Evolutionary conservation across 2,888 invertebrate species (phyloP), one percentile per base, ranked within the genome.

Genomic region (Hypsopygia costalis): DNA sequence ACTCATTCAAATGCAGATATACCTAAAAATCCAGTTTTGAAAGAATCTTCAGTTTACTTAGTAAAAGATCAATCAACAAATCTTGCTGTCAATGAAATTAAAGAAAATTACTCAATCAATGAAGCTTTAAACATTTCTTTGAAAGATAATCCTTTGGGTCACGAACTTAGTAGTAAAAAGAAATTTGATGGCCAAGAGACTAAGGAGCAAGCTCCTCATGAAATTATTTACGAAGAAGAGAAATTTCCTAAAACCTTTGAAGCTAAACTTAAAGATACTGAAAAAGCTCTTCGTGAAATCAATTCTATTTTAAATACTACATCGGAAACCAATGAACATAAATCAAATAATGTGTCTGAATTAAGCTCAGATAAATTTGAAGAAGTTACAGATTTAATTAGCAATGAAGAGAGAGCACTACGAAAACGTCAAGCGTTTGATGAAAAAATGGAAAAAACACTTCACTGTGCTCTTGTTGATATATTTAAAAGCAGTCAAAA

Each of bases 61-160:
- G 60, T 76, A 11, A 75, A 73, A 61, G 69, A 68, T 1, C 51
- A 69, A 47, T 58, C 43, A 35, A 65, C 61, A 42, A 67, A 61
- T n/a, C 69, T 66, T 3, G 47, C 49, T n/a, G 66, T 75, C 46
- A 69, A 77, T 8, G 77, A 79, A 58, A 52, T 82, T 1, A 73
- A 69, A 51, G 79, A 85, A 50, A 58, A 56, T 11, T 85, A 81
- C 57, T 60, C 75, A 1, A 82, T 86, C 11, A 86, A 86, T 56
- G 55, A 70, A 53, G 63, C 63, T 5, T 63, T 86, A 58, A 85
- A 86, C 51, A 82, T 82, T 46, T 57, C 83, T 20, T 47, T 81
- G 37, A 68, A 58, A 49, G 60, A 68, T 46, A 82, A 80, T 41
- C 78, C 81, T 8, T 51, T 79, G 0, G 46, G 49, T 28, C 64